A percentile compares a stretch with the other conserved stretches of the same genome.
phyloP scores from a whole-genome alignment of 2,113 vertebrate species.

The Centropristis striata region DNA sequence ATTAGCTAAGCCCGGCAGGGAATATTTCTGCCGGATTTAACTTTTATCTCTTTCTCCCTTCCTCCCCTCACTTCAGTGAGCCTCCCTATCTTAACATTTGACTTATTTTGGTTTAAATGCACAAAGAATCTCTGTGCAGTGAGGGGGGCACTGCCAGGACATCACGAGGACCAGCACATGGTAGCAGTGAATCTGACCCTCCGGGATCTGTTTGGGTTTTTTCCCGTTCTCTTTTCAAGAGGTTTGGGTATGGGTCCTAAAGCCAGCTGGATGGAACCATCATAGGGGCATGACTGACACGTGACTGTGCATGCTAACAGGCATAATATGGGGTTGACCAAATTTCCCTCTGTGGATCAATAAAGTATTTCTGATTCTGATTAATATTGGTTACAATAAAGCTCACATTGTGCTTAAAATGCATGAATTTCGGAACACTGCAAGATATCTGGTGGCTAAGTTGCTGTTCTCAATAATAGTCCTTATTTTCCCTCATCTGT shows the following conservation, averaged over 20 bases:
- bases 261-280: neutral
- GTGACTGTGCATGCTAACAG: slow-evolving; percentile 5
- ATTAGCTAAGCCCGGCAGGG: neutral
- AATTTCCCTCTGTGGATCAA: too few species aligned
- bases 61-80: neutral
- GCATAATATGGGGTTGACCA: neutral
- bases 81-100: slow-evolving; percentile 22
- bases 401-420: neutral
- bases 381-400: neutral
- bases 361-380: too few species aligned
- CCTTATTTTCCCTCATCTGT: slow-evolving; percentile 9
- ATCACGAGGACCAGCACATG: slow-evolving; percentile 69
- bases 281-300: slow-evolving; percentile 27
- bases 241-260: neutral
- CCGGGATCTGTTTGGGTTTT: slow-evolving; percentile 14
- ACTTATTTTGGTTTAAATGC: slow-evolving; percentile 46
- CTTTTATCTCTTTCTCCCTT: neutral
- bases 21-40: neutral
- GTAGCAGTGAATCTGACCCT: slow-evolving; percentile 45
- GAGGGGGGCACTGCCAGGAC: slow-evolving; percentile 17
- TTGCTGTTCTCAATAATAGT: neutral
- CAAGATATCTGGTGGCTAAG: neutral
- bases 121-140: slow-evolving; percentile 63
- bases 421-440: slow-evolving; percentile 2
- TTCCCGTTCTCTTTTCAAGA: neutral